Base-by-base conservation (phyloP, 2,888 invertebrate species). In the Drosophila anomelani region DNA sequence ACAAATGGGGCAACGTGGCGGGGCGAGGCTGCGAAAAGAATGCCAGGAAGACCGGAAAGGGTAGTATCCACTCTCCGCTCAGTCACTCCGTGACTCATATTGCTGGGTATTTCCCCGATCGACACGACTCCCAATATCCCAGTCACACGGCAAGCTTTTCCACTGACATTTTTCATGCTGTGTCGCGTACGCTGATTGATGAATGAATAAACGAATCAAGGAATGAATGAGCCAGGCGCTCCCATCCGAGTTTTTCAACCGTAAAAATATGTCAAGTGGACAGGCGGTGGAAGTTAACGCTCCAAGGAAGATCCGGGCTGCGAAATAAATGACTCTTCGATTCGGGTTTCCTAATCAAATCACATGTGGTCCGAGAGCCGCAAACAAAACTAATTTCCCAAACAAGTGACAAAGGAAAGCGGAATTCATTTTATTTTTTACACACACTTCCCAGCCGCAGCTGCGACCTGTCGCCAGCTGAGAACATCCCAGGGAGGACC, bases 101-200 rank as follows among this genome's bases (percentile, higher is more conserved):
- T 47, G 17, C 15, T 73, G 84, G 75, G 76, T 60, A 84, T 66
- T 51, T 4, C 0, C 5, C 0, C 8, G 46, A 70, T 54, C 64
- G 29, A 57, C 26, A 20, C 32, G 9, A 12, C 9, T 7, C 20
- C 20, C 9, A 20, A 20, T 47, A 26, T 8, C 43, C 38, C 20
- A 32, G 73, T 39, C 23, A 29, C 67, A 56, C 23, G 80, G 76
- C 80, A 72, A 38, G 57, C 62, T 47, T 71, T 53, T 72, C 38
- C 62, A 64, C 53, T 81, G 79, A 87, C 77, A 82, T 80, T 87
- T 85, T 85, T 79, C 79, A 84, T 80, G 82, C 70, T 78, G 74
- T 82, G 85, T 68, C 80, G 68, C 80, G 74, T 56, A 59, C 82
- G 58, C 77, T 87, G 84, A 87, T 85, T 87, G 85, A 85, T 85